Evolutionary conservation across 2,113 vertebrate genomes (phyloP).

Genomic region (Apodemus sylvaticus): DNA sequence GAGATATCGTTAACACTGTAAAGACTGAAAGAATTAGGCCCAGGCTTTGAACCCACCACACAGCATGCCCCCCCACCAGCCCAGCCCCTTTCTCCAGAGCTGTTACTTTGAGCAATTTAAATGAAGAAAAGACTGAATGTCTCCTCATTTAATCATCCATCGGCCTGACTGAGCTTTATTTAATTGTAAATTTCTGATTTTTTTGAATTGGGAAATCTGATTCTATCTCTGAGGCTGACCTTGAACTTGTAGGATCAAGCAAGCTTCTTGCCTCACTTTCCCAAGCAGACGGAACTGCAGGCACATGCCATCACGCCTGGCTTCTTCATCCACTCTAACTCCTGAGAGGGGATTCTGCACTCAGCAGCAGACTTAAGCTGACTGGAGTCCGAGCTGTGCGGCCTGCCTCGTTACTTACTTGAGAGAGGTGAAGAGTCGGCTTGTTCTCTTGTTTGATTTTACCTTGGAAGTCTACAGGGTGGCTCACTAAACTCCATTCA

Average conservation of each 20-base stretch:
- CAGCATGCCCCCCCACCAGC: background rate
- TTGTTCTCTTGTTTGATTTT: constrained; percentile 84
- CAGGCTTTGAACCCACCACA: background rate
- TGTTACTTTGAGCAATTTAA: background rate
- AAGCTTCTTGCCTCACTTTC: background rate
- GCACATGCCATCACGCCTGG: background rate
- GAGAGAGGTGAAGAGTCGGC: constrained; percentile 83
- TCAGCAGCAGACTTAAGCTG: background rate
- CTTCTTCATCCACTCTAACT: background rate
- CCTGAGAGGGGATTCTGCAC: background rate
- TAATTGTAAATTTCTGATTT: background rate
- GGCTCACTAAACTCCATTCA: constrained; percentile 87
- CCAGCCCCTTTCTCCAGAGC: background rate
- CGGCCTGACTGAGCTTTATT: background rate
- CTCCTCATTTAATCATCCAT: background rate
- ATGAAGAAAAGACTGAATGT: background rate
- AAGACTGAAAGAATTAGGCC: background rate
- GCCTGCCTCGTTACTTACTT: constrained; percentile 81
- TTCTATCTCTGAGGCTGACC: background rate
- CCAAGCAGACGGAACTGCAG: background rate
- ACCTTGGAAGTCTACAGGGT: constrained; percentile 84
- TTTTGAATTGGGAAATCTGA: background rate
- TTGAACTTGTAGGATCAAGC: background rate
- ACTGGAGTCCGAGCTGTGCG: background rate
- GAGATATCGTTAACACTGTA: background rate